Conservation (phyloP, 2,113 vertebrate species). For the Otolemur garnettii region DNA sequence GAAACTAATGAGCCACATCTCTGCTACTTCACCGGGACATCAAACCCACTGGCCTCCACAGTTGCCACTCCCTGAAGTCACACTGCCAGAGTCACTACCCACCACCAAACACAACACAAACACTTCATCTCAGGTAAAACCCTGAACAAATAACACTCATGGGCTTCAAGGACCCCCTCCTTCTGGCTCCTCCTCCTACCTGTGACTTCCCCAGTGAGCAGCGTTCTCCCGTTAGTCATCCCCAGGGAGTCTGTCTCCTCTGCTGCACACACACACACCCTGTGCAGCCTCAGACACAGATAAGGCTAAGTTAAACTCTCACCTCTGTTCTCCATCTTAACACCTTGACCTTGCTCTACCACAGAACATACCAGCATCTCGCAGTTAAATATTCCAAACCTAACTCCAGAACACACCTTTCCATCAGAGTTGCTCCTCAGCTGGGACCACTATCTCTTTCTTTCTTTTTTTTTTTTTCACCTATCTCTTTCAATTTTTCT, state of each 20-base stretch:
- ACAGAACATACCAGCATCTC: neutral
- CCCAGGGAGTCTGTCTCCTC: neutral
- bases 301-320: neutral
- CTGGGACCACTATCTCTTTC: accelerated
- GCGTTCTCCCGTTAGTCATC: neutral
- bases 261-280: too few relatives aligned
- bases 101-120: conserved; percentile 19
- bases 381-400: neutral
- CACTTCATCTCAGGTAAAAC: neutral
- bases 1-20: neutral
- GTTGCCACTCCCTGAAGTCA: neutral
- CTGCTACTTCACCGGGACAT: neutral
- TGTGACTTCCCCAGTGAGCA: neutral
- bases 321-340: neutral
- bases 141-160: neutral
- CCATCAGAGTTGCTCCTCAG: neutral
- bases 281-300: neutral
- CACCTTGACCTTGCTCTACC: neutral
- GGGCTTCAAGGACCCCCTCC: neutral
- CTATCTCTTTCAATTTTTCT: neutral
- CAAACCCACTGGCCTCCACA: neutral
- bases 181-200: neutral
- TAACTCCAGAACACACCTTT: neutral
- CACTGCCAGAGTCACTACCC: neutral
- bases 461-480: too few relatives aligned